Evolutionary conservation across 2,113 vertebrate species (phyloP).

Genomic region (Cheilinus undulatus): DNA sequence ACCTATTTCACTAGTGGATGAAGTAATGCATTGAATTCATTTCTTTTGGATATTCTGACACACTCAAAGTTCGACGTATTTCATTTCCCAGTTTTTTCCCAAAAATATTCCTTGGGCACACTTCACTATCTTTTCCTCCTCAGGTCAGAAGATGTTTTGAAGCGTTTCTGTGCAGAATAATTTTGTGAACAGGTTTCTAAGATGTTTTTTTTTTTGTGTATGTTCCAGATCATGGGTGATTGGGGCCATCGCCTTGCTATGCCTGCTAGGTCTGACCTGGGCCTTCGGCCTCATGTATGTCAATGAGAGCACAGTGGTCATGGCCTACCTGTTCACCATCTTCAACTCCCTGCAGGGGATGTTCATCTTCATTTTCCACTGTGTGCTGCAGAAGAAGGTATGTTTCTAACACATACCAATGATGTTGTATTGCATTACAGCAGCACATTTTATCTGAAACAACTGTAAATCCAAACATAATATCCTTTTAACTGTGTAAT

Average conservation of each 20-base stretch:
- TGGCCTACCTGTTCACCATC: conserved; percentile 99
- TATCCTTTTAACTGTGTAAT: background rate
- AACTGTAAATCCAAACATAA: no score
- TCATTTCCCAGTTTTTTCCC: background rate
- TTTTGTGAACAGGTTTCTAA: background rate
- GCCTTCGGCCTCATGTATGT: conserved; percentile 99
- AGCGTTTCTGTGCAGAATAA: background rate
- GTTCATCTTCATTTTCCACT: conserved; percentile 99
- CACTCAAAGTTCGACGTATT: background rate
- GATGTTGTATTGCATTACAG: background rate
- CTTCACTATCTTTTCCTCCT: background rate
- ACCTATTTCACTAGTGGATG: background rate
- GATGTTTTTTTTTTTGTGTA: background rate
- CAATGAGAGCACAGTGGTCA: conserved; percentile 99
- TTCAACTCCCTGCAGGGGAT: conserved; percentile 99
- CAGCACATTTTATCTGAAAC: background rate
- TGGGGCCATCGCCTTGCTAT: conserved; percentile 96
- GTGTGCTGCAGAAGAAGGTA: conserved; percentile 99
- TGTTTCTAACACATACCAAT: conserved; percentile 5
- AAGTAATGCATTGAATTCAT: background rate
- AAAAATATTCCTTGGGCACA: background rate
- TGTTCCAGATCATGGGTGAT: conserved; percentile 91
- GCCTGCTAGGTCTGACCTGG: conserved; percentile 97
- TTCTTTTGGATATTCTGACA: background rate
- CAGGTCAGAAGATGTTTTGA: background rate